Percentiles rank a stretch among this genome's conserved stretches.
These are phyloP conservation scores for Paramacrobiotus metropolitanus DNA, from an alignment of 1,140 invertebrate species.

Conservation along the genomic window DNA sequence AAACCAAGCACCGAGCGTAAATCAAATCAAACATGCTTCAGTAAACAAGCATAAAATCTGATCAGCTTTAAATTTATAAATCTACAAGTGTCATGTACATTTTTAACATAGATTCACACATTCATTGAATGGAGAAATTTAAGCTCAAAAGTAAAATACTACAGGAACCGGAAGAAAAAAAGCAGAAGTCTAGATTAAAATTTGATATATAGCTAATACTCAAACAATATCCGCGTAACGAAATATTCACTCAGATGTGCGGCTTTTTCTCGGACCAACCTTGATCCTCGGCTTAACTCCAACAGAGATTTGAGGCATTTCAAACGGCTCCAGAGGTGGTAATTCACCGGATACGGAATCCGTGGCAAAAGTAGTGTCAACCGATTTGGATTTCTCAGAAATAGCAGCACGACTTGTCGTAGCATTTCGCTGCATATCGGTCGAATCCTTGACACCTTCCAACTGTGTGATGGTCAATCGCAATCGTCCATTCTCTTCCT, in stretches of 20 bases:
- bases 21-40: too few relatives aligned
- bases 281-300: background rate
- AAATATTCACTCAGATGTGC: background rate
- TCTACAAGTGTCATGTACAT: too few relatives aligned
- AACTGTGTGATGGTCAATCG: too few relatives aligned
- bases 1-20: too few relatives aligned
- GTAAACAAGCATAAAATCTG: too few relatives aligned
- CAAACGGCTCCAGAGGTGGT: background rate
- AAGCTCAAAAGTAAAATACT: too few relatives aligned
- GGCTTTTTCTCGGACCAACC: background rate
- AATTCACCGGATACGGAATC: background rate
- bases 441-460: too few relatives aligned
- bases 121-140: too few relatives aligned
- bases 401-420: background rate
- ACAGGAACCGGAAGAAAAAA: background rate
- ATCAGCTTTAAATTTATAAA: too few relatives aligned
- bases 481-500: background rate
- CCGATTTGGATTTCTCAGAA: background rate
- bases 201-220: background rate
- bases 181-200: background rate
- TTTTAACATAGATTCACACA: too few relatives aligned
- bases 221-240: background rate
- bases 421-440: too few relatives aligned
- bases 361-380: background rate
- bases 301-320: background rate